phyloP scores from a whole-genome alignment of 1,140 invertebrate species.

The Cyclargus thomasi region DNA sequence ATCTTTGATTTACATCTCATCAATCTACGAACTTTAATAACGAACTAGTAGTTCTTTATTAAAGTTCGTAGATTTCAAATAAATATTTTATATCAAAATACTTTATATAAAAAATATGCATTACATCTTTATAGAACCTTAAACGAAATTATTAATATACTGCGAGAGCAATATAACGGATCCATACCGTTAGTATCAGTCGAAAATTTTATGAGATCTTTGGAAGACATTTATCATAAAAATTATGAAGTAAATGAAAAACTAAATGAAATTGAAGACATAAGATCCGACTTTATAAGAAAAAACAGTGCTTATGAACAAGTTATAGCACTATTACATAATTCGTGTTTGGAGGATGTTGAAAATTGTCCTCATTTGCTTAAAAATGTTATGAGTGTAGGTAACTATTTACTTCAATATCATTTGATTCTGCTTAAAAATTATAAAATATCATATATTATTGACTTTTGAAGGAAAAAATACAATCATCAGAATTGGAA shows the following conservation, averaged over 20 bases:
- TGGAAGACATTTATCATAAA: slow-evolving; percentile 48
- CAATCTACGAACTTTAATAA: no score
- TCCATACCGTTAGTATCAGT: slow-evolving; percentile 51
- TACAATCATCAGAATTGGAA: slow-evolving; percentile 43
- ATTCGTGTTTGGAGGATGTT: slow-evolving; percentile 44
- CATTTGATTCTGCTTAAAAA: no score
- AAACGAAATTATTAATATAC: slow-evolving; percentile 48
- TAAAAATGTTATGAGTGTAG: slow-evolving; percentile 52
- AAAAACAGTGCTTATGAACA: slow-evolving; percentile 60
- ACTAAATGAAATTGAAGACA: slow-evolving; percentile 53
- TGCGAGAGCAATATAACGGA: slow-evolving; percentile 65
- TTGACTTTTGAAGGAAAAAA: slow-evolving; percentile 38
- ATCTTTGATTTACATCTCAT: no score
- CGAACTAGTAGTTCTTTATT: no score
- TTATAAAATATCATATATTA: slow-evolving; percentile 7
- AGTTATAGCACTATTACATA: slow-evolving; percentile 46
- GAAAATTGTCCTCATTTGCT: slow-evolving; percentile 57
- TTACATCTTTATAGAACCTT: slow-evolving; percentile 48
- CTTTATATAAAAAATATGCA: no score
- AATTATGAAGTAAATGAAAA: slow-evolving; percentile 44
- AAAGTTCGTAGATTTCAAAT: no score
- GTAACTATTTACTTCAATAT: slow-evolving; percentile 16
- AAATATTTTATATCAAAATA: slow-evolving; percentile 4
- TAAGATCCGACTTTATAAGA: slow-evolving; percentile 46
- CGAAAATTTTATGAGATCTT: slow-evolving; percentile 53